A percentile compares a stretch with the other conserved stretches of the same genome.
Conservation (phyloP, 2,797 vertebrate genomes). For the Sylvia borin region DNA sequence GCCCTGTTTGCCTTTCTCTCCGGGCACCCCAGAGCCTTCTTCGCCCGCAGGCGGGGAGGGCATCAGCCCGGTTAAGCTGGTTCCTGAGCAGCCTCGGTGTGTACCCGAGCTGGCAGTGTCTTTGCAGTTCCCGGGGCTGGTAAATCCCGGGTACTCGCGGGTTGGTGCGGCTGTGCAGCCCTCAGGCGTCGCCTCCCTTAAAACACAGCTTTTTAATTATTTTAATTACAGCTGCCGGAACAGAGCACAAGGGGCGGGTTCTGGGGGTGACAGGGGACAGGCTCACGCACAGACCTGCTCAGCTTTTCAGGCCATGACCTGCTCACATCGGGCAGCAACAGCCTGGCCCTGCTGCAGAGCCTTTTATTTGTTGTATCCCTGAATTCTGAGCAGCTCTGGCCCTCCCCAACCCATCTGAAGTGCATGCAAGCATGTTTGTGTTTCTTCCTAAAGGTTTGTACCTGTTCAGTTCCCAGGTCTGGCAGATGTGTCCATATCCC, state of each 20-base stretch:
- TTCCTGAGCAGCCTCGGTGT: rapidly evolving
- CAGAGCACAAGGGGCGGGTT: rapidly evolving
- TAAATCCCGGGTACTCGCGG: rapidly evolving
- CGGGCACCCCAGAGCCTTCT: neutral
- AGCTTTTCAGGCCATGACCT: neutral
- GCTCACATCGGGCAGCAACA: rapidly evolving
- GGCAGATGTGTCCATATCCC: slow-evolving; percentile 90
- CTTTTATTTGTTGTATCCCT: rapidly evolving
- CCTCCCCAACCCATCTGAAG: neutral
- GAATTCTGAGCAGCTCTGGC: neutral
- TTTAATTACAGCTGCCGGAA: rapidly evolving
- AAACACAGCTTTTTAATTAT: neutral
- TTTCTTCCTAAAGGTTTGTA: neutral
- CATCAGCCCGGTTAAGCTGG: rapidly evolving
- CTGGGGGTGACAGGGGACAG: too few species aligned
- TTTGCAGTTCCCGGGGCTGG: neutral
- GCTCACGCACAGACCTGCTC: neutral
- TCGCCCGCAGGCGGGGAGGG: rapidly evolving
- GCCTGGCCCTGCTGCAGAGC: too few species aligned
- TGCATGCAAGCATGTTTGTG: rapidly evolving
- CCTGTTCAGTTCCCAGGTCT: slow-evolving; percentile 85
- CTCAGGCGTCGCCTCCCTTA: rapidly evolving
- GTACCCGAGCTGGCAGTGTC: rapidly evolving
- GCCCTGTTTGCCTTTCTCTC: neutral
- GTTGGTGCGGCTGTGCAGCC: neutral